Evolutionary conservation across 2,888 invertebrate species (phyloP).

Genomic region (Anagyrus pseudococci): DNA sequence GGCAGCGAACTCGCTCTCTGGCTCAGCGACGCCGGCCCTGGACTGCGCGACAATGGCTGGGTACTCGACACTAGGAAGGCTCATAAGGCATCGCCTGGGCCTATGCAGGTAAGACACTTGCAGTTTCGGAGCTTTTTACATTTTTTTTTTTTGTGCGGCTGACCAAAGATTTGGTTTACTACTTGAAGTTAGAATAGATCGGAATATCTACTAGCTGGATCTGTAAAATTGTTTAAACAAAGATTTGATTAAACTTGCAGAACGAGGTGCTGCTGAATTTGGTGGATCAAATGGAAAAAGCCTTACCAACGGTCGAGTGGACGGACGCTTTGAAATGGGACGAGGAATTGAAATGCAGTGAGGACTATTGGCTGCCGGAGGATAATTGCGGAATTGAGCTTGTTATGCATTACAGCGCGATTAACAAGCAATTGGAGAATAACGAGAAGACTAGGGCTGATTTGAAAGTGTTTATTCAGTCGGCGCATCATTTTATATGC

Average conservation of each 20-base stretch:
- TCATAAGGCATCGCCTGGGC: slow-evolving; percentile 47
- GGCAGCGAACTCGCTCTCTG: slow-evolving; percentile 39
- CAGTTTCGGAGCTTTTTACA: not conserved
- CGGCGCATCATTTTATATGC: slow-evolving; percentile 51
- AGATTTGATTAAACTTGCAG: slow-evolving; percentile 41
- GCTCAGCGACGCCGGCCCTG: slow-evolving; percentile 49
- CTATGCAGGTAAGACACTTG: slow-evolving; percentile 46
- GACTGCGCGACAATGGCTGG: slow-evolving; percentile 53
- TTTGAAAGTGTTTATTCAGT: slow-evolving; percentile 52
- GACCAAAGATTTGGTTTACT: not conserved
- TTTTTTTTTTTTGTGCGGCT: not conserved
- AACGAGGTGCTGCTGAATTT: slow-evolving; percentile 49
- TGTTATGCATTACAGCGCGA: slow-evolving; percentile 50
- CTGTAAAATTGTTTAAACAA: not conserved
- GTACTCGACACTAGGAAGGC: slow-evolving; percentile 51
- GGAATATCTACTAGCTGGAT: too few relatives aligned
- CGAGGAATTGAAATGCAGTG: slow-evolving; percentile 36
- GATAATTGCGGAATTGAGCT: slow-evolving; percentile 53
- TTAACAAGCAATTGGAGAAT: slow-evolving; percentile 46
- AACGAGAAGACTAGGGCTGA: slow-evolving; percentile 42
- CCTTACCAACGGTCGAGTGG: slow-evolving; percentile 57
- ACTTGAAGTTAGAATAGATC: not conserved
- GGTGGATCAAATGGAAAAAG: slow-evolving; percentile 56
- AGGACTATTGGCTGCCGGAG: slow-evolving; percentile 53
- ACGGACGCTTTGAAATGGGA: slow-evolving; percentile 54